Evolutionary conservation across 1,140 invertebrate species (phyloP).

Genomic region (Meloidogyne floridensis): DNA sequence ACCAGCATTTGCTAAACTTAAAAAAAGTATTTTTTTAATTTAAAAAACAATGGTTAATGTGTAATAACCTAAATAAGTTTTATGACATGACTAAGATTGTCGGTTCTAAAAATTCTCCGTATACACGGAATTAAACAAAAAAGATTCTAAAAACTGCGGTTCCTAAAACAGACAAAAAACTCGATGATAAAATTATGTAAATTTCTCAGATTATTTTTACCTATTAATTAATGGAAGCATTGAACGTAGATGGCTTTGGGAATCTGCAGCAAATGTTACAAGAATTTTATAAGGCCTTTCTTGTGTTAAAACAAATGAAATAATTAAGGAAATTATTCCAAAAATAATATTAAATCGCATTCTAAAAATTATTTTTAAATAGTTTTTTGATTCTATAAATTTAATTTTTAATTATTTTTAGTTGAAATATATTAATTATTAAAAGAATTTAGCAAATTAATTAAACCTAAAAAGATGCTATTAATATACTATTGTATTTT

Average conservation of each 20-base stretch:
- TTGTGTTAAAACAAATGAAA: neutral
- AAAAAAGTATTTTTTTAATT: neutral
- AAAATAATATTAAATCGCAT: neutral
- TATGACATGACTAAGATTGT: too few species aligned
- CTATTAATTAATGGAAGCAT: slow-evolving; percentile 27
- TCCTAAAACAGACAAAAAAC: too few species aligned
- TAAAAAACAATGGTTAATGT: too few species aligned
- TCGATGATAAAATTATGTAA: too few species aligned
- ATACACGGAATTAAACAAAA: too few species aligned
- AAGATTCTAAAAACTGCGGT: too few species aligned
- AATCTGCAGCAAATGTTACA: slow-evolving; percentile 11
- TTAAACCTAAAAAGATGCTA: too few species aligned
- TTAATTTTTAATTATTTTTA: neutral
- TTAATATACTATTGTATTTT: too few species aligned
- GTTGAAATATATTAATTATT: neutral
- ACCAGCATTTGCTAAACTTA: slow-evolving; percentile 20
- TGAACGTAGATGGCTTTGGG: slow-evolving; percentile 25
- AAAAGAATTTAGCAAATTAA: too few species aligned
- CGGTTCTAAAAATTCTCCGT: too few species aligned
- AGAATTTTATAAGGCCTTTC: slow-evolving; percentile 12
- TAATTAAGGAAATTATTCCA: neutral
- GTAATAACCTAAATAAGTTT: too few species aligned
- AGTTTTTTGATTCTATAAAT: too few species aligned
- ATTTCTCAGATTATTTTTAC: neutral
- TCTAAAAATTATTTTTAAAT: neutral